These are phyloP conservation scores for Gari tellinella DNA, from an alignment of 2,888 invertebrate species.

Conservation along the genomic window DNA sequence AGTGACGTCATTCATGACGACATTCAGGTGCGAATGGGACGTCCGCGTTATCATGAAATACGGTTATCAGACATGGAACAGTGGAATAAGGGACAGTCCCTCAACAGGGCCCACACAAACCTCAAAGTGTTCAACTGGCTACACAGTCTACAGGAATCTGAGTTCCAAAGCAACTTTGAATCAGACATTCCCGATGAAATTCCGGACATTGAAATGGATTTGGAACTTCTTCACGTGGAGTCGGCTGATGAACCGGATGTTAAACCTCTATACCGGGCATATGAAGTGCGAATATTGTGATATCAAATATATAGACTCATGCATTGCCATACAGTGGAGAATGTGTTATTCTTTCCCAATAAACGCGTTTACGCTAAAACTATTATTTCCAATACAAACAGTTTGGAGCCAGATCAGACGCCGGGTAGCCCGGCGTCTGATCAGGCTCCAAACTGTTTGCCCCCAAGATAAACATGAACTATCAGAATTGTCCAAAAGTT, in stretches of 20 bases:
- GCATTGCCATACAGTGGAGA: too few relatives aligned
- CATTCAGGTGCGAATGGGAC: conserved; percentile 78
- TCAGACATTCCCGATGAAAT: conserved; percentile 57
- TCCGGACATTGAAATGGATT: conserved; percentile 43
- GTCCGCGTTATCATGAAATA: conserved; percentile 78
- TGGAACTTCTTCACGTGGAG: conserved; percentile 65
- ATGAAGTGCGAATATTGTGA: conserved; percentile 52
- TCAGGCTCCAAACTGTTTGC: too few relatives aligned
- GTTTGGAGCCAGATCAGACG: too few relatives aligned
- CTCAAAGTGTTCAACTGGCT: conserved; percentile 98
- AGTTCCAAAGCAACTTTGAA: conserved; percentile 69
- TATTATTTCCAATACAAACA: too few relatives aligned
- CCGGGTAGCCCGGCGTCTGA: too few relatives aligned
- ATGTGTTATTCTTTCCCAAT: too few relatives aligned
- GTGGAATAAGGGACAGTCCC: conserved; percentile 70
- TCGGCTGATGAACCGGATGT: conserved; percentile 76
- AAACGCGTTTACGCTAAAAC: too few relatives aligned
- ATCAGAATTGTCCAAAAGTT: too few relatives aligned
- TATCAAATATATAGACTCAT: neutral
- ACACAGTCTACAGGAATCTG: conserved; percentile 91
- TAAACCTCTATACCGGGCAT: conserved; percentile 65
- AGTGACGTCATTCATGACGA: conserved; percentile 76
- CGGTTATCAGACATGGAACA: conserved; percentile 67
- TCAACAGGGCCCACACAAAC: conserved; percentile 87
- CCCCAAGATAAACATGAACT: too few relatives aligned